These are phyloP conservation scores for Megatriorchis doriae DNA, from an alignment of 2,113 vertebrate species.

Conservation along the genomic window DNA sequence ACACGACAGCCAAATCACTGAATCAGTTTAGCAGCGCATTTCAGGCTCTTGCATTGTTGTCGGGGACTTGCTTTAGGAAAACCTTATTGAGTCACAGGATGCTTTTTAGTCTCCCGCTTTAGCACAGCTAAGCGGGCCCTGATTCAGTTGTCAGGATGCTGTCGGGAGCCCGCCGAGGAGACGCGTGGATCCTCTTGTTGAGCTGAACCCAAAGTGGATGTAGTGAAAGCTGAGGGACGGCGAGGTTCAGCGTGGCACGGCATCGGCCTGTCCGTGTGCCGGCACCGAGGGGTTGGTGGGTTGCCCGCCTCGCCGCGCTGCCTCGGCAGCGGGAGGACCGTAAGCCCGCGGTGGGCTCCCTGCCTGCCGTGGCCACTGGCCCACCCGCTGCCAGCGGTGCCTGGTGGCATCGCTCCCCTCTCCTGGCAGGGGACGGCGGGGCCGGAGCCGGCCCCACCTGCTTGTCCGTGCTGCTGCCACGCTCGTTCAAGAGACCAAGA, in stretches of 20 bases:
- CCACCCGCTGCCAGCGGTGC: neutral
- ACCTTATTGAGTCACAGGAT: neutral
- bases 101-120: neutral
- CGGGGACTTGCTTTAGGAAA: neutral
- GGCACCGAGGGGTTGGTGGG: neutral
- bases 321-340: neutral
- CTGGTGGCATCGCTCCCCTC: neutral
- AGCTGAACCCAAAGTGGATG: neutral
- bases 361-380: neutral
- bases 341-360: neutral
- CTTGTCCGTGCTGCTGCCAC: neutral
- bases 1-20: neutral
- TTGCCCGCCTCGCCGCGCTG: neutral
- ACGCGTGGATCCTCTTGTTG: neutral
- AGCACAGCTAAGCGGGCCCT: neutral
- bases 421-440: too few relatives aligned
- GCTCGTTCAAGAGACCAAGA: fast-evolving
- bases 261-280: neutral
- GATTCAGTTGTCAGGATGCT: neutral
- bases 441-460: neutral
- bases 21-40: neutral
- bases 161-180: neutral
- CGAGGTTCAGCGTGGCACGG: neutral
- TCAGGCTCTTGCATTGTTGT: neutral
- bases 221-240: neutral